phyloP scores from a whole-genome alignment of 2,797 vertebrate species.

The Thripadectes ignobilis region DNA sequence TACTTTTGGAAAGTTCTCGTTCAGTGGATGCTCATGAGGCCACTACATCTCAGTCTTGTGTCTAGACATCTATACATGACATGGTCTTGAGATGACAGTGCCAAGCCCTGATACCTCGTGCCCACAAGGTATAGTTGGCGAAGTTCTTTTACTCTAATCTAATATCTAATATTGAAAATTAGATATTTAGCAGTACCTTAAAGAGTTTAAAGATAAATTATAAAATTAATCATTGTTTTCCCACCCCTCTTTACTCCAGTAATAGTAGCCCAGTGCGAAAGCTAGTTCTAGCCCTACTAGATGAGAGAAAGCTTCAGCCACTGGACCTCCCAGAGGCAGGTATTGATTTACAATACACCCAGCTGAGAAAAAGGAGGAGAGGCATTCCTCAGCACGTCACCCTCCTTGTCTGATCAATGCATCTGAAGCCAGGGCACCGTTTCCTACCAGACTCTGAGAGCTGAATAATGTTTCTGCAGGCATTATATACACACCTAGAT shows the following conservation, averaged over 20 bases:
- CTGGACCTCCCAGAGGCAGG: neutral
- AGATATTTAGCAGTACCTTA: neutral
- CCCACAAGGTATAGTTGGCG: neutral
- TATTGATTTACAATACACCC: neutral
- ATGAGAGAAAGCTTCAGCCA: neutral
- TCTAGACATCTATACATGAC: neutral
- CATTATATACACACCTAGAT: accelerated
- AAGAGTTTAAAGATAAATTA: neutral
- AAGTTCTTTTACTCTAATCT: neutral
- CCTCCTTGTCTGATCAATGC: neutral
- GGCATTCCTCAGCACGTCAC: neutral
- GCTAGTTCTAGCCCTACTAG: neutral
- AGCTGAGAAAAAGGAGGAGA: neutral
- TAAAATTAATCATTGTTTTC: neutral
- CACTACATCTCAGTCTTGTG: neutral
- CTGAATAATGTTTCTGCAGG: neutral
- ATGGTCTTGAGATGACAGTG: neutral
- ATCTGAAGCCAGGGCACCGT: neutral
- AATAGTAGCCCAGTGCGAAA: neutral
- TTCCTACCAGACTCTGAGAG: neutral
- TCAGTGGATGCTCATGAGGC: neutral
- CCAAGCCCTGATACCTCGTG: neutral
- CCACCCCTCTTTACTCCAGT: neutral
- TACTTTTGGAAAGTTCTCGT: neutral
- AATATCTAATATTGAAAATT: neutral